A percentile compares a stretch with the other conserved stretches of the same genome.
These are phyloP conservation scores for Sipha maydis DNA, from an alignment of 2,888 invertebrate species.

Conservation along the genomic window DNA sequence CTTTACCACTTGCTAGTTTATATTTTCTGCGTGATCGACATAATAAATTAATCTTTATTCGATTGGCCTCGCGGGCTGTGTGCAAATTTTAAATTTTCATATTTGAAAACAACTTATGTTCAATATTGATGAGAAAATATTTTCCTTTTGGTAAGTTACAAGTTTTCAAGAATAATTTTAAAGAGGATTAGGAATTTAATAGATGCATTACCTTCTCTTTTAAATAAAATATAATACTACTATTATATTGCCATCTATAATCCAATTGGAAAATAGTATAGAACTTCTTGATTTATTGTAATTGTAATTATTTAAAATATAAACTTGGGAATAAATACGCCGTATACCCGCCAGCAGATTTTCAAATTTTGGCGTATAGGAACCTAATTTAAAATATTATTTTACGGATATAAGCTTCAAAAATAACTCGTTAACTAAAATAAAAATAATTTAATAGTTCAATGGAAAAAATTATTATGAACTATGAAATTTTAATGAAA, in stretches of 20 bases:
- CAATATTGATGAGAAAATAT: not conserved
- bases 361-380: no score
- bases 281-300: not conserved
- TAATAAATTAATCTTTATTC: slow-evolving; percentile 43
- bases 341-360: no score
- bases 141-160: not conserved
- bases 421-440: no score
- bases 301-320: not conserved
- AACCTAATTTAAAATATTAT: no score
- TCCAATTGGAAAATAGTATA: slow-evolving; percentile 1
- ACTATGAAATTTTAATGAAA: no score
- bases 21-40: slow-evolving; percentile 44
- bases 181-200: slow-evolving; percentile 2
- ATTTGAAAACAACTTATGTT: not conserved
- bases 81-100: slow-evolving; percentile 31
- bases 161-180: not conserved
- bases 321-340: no score
- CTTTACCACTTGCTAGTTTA: slow-evolving; percentile 5
- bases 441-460: no score
- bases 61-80: not conserved
- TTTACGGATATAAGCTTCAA: no score
- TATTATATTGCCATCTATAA: not conserved
- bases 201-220: not conserved
- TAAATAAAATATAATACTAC: not conserved
- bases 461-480: no score